These are phyloP conservation scores for Phrynosoma platyrhinos DNA, from an alignment of 2,113 vertebrate species.

Conservation along the genomic window DNA sequence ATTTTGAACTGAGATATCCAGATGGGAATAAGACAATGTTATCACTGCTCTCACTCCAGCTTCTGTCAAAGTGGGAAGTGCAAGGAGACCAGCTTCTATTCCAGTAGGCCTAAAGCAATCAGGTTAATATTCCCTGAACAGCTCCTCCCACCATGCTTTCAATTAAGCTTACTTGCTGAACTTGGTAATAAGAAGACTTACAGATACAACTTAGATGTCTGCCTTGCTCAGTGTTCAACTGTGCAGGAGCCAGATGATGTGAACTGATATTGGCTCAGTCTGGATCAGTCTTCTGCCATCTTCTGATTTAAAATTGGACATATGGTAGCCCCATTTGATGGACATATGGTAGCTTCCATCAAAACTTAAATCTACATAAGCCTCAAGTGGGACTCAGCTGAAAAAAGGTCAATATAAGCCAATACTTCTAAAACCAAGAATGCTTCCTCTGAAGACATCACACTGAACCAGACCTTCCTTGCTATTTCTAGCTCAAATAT, in stretches of 20 bases:
- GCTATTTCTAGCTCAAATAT: background rate
- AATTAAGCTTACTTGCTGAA: background rate
- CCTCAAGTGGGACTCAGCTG: background rate
- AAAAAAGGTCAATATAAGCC: background rate
- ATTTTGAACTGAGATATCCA: too few species aligned
- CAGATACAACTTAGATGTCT: background rate
- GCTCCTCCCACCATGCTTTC: background rate
- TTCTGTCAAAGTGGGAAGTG: background rate
- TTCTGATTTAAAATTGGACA: background rate
- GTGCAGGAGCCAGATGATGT: background rate
- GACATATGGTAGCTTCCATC: background rate
- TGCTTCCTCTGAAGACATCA: background rate
- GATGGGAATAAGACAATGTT: background rate
- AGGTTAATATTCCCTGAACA: background rate
- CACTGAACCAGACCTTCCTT: background rate
- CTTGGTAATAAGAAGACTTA: background rate
- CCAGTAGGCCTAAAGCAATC: background rate
- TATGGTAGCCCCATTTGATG: background rate
- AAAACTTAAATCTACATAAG: background rate
- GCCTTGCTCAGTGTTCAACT: background rate
- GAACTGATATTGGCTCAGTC: background rate
- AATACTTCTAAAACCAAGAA: background rate
- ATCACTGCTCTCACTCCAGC: background rate
- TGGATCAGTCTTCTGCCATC: background rate
- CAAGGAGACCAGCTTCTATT: background rate